Percentiles rank a stretch among this genome's conserved stretches.
Evolutionary conservation across 2,797 vertebrate genomes (phyloP).

Genomic region (Lutjanus campechanus): DNA sequence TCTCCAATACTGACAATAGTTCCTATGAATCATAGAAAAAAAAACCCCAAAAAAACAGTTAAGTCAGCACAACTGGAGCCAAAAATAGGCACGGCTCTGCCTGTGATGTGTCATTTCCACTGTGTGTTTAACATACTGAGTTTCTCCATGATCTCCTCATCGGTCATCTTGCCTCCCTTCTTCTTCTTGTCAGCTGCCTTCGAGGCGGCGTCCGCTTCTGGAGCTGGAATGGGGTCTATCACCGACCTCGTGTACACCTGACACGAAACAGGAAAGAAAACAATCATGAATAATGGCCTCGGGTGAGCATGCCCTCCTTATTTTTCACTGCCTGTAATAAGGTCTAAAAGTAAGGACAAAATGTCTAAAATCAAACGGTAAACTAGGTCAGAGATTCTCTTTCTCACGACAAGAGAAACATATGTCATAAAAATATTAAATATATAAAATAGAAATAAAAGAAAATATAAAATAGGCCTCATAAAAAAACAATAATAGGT

Average conservation of each 20-base stretch:
- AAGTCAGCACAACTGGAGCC: not conserved
- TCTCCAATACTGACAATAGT: constrained; percentile 98
- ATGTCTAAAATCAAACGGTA: not conserved
- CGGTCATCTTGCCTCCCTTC: constrained; percentile 96
- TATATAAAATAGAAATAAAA: too few species aligned
- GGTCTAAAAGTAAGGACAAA: not conserved
- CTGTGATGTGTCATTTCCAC: not conserved
- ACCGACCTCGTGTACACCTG: constrained; percentile 96
- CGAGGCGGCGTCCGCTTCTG: constrained; percentile 83
- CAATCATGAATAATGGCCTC: not conserved
- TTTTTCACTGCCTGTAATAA: not conserved
- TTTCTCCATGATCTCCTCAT: constrained; percentile 99
- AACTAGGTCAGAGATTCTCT: not conserved
- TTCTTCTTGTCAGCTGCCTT: constrained; percentile 92
- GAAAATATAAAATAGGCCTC: too few species aligned
- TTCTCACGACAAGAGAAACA: too few species aligned
- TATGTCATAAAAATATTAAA: too few species aligned
- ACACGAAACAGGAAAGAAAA: not conserved
- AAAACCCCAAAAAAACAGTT: too few species aligned
- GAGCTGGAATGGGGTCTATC: constrained; percentile 93
- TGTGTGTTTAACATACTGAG: constrained; percentile 87
- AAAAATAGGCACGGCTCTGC: constrained; percentile 5
- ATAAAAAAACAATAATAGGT: too few species aligned
- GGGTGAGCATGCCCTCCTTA: not conserved
- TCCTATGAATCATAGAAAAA: constrained; percentile 56